A percentile compares a stretch with the other conserved stretches of the same genome.
These are phyloP conservation scores for Callaeas wilsoni DNA, from an alignment of 2,113 vertebrate genomes.

Conservation along the genomic window DNA sequence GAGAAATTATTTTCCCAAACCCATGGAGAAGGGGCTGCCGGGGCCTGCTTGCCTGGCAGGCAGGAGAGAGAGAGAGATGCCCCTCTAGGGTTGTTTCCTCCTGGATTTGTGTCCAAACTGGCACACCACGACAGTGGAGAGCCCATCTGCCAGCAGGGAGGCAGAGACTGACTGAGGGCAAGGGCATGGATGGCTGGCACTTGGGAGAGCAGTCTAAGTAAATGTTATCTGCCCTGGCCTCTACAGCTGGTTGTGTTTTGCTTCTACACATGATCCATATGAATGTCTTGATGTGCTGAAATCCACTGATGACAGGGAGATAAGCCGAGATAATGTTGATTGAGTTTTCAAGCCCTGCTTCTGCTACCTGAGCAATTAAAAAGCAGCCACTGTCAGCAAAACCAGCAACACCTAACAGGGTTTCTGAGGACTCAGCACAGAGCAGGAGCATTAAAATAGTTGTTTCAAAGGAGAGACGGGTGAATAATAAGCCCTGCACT, in stretches of 20 bases:
- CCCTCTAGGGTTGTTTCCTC: no score
- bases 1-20: no score
- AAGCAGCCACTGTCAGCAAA: neutral
- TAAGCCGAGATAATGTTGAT: neutral
- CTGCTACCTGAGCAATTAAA: slow-evolving; percentile 7
- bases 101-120: no score
- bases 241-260: neutral
- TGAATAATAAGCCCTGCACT: neutral
- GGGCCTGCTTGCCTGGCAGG: no score
- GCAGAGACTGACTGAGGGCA: neutral
- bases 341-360: neutral
- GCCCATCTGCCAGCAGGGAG: neutral
- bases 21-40: no score
- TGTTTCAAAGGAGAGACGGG: neutral
- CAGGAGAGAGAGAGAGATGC: no score
- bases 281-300: neutral
- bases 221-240: neutral
- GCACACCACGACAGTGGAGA: neutral
- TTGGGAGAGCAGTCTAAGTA: neutral
- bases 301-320: neutral
- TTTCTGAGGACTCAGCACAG: neutral
- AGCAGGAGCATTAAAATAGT: neutral
- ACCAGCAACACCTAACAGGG: neutral
- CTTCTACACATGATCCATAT: neutral
- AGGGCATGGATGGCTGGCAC: neutral